Conservation (phyloP, 1,140 invertebrate species). For the Macrobrachium rosenbergii region DNA sequence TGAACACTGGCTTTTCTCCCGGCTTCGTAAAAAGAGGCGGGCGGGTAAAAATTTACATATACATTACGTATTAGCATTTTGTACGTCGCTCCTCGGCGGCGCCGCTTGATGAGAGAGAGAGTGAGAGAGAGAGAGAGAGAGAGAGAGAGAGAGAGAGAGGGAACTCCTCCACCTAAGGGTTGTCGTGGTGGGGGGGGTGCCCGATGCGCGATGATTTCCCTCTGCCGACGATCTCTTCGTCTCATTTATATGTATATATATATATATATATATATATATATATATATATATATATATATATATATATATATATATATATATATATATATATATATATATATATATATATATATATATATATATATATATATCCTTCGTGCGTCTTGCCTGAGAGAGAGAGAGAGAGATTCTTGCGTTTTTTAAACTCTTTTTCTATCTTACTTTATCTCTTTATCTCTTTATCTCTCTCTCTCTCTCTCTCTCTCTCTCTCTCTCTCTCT, state of each 20-base stretch:
- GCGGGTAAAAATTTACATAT: conserved; percentile 63
- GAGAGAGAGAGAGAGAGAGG: too few relatives aligned
- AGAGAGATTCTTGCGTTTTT: not conserved
- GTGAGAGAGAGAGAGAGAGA: too few relatives aligned
- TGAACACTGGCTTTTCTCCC: conserved; percentile 63
- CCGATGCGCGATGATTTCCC: conserved; percentile 25
- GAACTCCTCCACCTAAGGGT: too few relatives aligned
- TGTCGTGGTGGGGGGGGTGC: too few relatives aligned
- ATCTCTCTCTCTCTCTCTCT: not conserved
- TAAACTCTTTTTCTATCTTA: not conserved
- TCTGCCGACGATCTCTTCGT: not conserved
- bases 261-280: not conserved
- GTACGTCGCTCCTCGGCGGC: conserved; percentile 25
- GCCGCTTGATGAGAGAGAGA: conserved; percentile 50
- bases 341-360: too few relatives aligned
- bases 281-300: not conserved
- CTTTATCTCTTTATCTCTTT: not conserved
- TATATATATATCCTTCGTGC: not conserved
- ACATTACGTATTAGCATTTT: conserved; percentile 65
- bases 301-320: too few relatives aligned
- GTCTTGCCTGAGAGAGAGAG: too few relatives aligned
- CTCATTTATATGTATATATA: not conserved
- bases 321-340: too few relatives aligned
- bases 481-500: not conserved
- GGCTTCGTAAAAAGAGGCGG: conserved; percentile 53